Evolutionary conservation across 2,888 invertebrate species (phyloP).

Genomic region (Ariolimax columbianus): DNA sequence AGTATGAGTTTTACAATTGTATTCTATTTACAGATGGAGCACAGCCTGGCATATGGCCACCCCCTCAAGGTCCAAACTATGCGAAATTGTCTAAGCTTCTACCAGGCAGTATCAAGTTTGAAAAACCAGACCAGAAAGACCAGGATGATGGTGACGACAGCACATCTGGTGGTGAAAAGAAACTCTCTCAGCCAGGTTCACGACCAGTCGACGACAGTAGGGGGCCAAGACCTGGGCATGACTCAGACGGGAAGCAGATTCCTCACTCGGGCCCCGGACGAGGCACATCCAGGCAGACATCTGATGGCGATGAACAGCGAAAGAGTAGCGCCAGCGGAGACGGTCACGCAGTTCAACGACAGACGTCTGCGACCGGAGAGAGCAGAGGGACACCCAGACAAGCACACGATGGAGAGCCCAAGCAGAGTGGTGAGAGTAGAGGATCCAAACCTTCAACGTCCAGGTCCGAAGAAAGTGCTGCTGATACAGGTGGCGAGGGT

Average conservation of each 20-base stretch:
- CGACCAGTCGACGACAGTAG: background rate
- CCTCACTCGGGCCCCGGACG: background rate
- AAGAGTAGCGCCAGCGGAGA: background rate
- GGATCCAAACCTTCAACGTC: background rate
- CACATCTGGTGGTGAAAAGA: background rate
- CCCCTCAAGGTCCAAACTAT: constrained; percentile 30
- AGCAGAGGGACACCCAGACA: background rate
- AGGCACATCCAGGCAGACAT: constrained; percentile 10
- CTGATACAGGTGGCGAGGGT: background rate
- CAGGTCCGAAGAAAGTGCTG: background rate
- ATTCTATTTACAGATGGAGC: background rate
- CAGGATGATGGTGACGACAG: background rate
- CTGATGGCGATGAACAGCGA: background rate
- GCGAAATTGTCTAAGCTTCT: background rate
- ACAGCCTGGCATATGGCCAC: constrained; percentile 40
- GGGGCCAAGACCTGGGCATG: background rate
- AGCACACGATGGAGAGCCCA: background rate
- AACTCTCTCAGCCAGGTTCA: background rate
- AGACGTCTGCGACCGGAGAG: background rate
- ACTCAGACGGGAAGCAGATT: background rate
- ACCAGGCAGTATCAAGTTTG: constrained; percentile 47
- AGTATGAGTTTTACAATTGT: background rate
- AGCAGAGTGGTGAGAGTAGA: background rate
- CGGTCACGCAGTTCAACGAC: background rate
- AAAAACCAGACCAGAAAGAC: constrained; percentile 1